Percentiles rank a stretch among this genome's conserved stretches.
Evolutionary conservation across 1,140 invertebrate genomes (phyloP).

Genomic region (Oedothorax gibbosus): DNA sequence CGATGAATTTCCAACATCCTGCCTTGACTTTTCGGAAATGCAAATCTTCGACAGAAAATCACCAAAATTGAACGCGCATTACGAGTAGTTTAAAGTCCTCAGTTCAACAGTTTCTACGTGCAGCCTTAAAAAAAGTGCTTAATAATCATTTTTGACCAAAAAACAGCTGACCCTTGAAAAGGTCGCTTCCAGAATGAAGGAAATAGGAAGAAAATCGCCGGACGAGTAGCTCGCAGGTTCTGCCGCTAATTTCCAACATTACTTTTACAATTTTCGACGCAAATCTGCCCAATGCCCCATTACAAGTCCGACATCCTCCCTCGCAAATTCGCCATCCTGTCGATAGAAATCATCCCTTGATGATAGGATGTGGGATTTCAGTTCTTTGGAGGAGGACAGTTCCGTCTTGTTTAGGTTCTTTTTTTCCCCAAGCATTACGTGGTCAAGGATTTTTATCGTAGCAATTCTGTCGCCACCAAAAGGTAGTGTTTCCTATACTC

Average conservation of each 20-base stretch:
- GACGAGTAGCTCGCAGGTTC: conserved; percentile 8
- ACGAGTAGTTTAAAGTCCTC: conserved; percentile 6
- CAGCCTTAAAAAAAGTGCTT: not conserved
- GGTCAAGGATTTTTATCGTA: too few relatives aligned
- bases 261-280: conserved; percentile 34
- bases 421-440: too few relatives aligned
- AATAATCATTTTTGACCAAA: not conserved
- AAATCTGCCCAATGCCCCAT: conserved; percentile 18
- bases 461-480: too few relatives aligned
- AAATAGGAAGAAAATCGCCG: conserved; percentile 37
- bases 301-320: conserved; percentile 7
- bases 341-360: conserved; percentile 5
- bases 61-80: conserved; percentile 3
- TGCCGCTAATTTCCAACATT: conserved; percentile 15
- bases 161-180: conserved; percentile 44
- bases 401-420: too few relatives aligned
- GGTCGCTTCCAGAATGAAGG: conserved; percentile 24
- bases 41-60: conserved; percentile 7
- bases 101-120: not conserved
- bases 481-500: too few relatives aligned
- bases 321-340: conserved; percentile 45
- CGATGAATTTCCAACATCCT: conserved; percentile 22
- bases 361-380: too few relatives aligned
- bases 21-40: conserved; percentile 7
- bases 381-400: conserved; percentile 5